Evolutionary conservation across 2,113 vertebrate genomes (phyloP), one percentile per base, ranked within the genome.

Genomic region (Salvelinus sp.): DNA sequence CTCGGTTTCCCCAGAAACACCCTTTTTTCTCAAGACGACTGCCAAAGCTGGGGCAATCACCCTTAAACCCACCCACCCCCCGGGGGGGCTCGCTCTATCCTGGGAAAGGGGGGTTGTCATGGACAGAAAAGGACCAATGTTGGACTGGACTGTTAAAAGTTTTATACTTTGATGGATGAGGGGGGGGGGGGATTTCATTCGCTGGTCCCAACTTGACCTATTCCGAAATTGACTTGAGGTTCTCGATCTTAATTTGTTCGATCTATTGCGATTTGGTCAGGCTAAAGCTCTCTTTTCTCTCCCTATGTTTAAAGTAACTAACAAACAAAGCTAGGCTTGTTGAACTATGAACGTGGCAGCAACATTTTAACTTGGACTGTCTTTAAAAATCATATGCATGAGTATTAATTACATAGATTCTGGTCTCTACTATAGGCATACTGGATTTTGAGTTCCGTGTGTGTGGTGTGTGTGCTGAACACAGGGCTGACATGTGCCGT

Each of bases 21-120:
- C 86, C 87, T 84, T 75, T 85, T 83, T 73, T 88, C 82, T 85
- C 76, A 83, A 83, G 82, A 72, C 80, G 58, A 79, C 77, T 79
- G 70, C 47, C 79, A 74, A 72, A 71, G 70, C 69, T 66, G 60
- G 69, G 73, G 69, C 70, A 73, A 66, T 77, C 62, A 76, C 81
- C 77, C 83, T 73, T 71, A 75, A 75, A 57, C 82, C 75, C 38
- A 65, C 76, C 58, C 57, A 4, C 3, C 74, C 75, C 16, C 73
- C 67, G 83, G 64, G 73, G 83, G 75, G 82, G 73, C 27, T 48
- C 73, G 83, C 50, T 82, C 71, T 74, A 64, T 79, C 86, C 87
- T 91, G 90, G 89, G 91, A 92, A 93, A 76, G 78, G 82, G 69
- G 76, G 48, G 89, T 92, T 92, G 86, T 89, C 84, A 91, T 91